Evolutionary conservation across 2,888 invertebrate genomes (phyloP).

Genomic region (Panopea generosa): DNA sequence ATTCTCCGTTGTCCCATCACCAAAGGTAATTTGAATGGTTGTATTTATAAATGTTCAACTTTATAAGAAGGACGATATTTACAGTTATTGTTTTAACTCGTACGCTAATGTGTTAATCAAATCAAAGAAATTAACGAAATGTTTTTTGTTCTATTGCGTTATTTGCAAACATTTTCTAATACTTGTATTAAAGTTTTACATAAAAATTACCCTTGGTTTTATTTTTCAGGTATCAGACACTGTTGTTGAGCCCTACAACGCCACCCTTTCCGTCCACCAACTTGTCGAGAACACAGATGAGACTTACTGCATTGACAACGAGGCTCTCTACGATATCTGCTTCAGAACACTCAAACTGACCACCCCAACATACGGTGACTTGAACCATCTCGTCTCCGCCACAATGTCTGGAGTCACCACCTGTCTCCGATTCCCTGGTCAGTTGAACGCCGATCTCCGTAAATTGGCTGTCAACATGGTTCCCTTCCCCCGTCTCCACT

Average conservation of each 20-base stretch:
- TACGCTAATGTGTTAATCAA: no score
- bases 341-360: constrained; percentile 93
- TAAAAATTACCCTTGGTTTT: no score
- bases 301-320: constrained; percentile 87
- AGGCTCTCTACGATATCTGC: constrained; percentile 92
- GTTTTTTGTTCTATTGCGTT: no score
- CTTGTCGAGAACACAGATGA: constrained; percentile 87
- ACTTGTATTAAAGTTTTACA: no score
- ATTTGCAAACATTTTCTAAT: no score
- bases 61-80: no score
- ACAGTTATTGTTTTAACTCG: no score
- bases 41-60: no score
- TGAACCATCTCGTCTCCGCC: constrained; percentile 88
- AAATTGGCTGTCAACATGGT: constrained; percentile 57
- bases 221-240: constrained; percentile 90
- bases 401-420: constrained; percentile 57
- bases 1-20: no score
- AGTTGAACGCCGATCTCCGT: constrained; percentile 53
- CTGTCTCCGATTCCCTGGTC: constrained; percentile 55
- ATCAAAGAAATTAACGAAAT: no score
- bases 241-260: constrained; percentile 91
- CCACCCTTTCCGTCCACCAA: constrained; percentile 89
- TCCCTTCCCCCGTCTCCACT: constrained; percentile 71
- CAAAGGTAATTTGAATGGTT: no score
- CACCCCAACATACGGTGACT: constrained; percentile 95